These are phyloP conservation scores for Calameuta pallipes DNA, from an alignment of 2,888 invertebrate species.

Conservation along the genomic window DNA sequence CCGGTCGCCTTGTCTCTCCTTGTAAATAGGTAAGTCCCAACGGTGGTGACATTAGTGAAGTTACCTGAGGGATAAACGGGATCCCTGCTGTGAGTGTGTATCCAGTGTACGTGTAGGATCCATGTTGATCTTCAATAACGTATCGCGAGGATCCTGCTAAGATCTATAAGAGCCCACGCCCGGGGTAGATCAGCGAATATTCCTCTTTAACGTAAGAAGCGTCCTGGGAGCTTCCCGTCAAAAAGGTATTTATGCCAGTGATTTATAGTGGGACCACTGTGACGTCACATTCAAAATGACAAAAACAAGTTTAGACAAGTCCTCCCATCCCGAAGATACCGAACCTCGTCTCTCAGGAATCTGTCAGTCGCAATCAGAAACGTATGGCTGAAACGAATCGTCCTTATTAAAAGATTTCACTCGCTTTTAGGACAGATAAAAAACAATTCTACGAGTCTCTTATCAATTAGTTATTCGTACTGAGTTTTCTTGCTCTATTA, in stretches of 20 bases:
- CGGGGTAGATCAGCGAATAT: neutral
- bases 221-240: neutral
- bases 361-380: neutral
- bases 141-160: neutral
- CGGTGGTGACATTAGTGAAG: neutral
- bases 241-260: neutral
- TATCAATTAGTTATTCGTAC: neutral
- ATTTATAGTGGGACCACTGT: neutral
- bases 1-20: neutral
- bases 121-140: neutral
- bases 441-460: neutral
- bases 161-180: conserved; percentile 12
- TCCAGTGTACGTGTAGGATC: neutral
- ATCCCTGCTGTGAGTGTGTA: neutral
- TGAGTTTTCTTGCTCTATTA: neutral
- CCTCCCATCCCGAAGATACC: neutral
- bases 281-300: neutral
- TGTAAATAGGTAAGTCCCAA: conserved; percentile 6
- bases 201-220: conserved; percentile 1
- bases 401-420: neutral
- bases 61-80: neutral
- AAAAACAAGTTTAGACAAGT: neutral
- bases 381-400: neutral
- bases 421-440: neutral
- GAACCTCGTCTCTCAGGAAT: neutral